Conservation (phyloP, 2,888 invertebrate genomes). For the Brachypalpus laphriformis region DNA sequence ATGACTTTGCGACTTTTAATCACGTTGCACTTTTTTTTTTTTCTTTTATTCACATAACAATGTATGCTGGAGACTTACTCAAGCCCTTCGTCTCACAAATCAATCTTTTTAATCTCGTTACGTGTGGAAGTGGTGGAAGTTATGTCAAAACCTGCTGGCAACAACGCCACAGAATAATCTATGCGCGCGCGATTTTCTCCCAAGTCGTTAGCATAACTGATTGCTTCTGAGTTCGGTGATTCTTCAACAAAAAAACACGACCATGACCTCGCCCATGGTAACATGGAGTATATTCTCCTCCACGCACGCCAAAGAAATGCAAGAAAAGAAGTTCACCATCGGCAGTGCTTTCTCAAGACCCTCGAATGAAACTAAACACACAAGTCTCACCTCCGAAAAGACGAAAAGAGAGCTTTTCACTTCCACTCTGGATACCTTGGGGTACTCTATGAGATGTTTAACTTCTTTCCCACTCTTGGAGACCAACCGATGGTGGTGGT, state of each 20-base stretch:
- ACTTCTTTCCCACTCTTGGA: conserved; percentile 60
- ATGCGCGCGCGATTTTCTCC: conserved; percentile 8
- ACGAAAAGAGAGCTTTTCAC: conserved; percentile 54
- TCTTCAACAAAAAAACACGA: conserved; percentile 29
- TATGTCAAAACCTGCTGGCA: conserved; percentile 53
- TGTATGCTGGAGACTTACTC: conserved; percentile 44
- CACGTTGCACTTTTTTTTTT: background rate
- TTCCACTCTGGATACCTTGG: conserved; percentile 36
- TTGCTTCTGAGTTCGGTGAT: conserved; percentile 11
- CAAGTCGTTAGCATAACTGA: conserved; percentile 37
- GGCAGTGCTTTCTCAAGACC: conserved; percentile 5
- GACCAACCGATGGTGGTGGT: conserved; percentile 21
- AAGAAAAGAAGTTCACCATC: conserved; percentile 43
- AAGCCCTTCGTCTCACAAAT: conserved; percentile 64
- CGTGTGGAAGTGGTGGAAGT: conserved; percentile 28
- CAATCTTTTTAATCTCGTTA: conserved; percentile 62
- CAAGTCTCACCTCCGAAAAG: conserved; percentile 12
- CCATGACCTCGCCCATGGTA: conserved; percentile 74
- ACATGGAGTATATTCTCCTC: conserved; percentile 16
- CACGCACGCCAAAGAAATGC: conserved; percentile 31
- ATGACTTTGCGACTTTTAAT: conserved; percentile 3
- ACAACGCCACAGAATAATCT: background rate
- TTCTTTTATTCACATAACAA: conserved; percentile 48
- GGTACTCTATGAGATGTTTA: conserved; percentile 62
- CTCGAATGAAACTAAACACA: conserved; percentile 21